These are phyloP conservation scores for Peromyscus attwateri DNA, from an alignment of 2,797 vertebrate genomes.

Conservation along the genomic window DNA sequence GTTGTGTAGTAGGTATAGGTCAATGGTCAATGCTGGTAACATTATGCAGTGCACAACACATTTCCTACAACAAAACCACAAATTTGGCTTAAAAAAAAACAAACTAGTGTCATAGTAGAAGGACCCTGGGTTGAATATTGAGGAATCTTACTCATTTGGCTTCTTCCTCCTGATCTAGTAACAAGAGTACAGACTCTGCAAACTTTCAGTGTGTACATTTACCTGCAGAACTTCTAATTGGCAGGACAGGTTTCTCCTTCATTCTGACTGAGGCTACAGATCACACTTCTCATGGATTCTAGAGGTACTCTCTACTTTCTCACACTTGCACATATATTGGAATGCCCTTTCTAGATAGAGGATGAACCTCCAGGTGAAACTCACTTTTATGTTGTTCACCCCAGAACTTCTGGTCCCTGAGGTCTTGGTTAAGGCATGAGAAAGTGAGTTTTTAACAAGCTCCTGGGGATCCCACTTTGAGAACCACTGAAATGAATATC, in stretches of 20 bases:
- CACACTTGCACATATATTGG: background rate
- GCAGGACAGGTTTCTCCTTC: background rate
- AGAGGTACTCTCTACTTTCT: constrained; percentile 13
- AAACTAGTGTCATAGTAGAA: background rate
- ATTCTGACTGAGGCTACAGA: background rate
- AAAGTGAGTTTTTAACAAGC: background rate
- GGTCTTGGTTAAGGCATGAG: background rate
- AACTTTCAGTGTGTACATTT: background rate
- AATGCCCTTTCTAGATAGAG: background rate
- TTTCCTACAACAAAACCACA: background rate
- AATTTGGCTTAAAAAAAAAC: background rate
- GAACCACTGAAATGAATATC: background rate
- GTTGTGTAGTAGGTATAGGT: background rate
- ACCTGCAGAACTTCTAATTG: background rate
- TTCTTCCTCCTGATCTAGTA: background rate
- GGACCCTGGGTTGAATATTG: background rate
- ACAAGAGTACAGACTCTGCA: background rate
- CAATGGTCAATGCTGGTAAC: background rate
- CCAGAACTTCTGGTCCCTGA: background rate
- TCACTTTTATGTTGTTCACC: background rate
- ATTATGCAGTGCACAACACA: background rate
- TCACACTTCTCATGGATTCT: background rate
- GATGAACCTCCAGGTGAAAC: background rate
- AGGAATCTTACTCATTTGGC: background rate
- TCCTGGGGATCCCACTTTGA: background rate